phyloP scores from a whole-genome alignment of 2,113 vertebrate species.

The Micronycteris hirsuta region DNA sequence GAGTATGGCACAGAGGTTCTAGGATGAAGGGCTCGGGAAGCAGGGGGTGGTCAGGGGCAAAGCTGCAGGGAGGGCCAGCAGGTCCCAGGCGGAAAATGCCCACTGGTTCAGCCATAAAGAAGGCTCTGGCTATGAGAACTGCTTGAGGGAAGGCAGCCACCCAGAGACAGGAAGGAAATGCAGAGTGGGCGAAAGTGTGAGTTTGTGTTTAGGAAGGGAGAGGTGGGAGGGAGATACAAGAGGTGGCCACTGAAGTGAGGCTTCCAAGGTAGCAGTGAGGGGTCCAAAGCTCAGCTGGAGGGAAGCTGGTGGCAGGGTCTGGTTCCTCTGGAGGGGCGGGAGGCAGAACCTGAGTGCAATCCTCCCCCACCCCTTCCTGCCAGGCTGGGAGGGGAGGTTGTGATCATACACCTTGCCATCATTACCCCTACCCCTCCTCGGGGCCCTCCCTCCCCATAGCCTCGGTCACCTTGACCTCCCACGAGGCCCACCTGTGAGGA shows the following conservation, averaged over 20 bases:
- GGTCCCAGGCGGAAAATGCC: not conserved
- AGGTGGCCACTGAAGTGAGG: not conserved
- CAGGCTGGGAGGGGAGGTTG: not conserved
- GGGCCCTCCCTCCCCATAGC: not conserved
- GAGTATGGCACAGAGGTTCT: not conserved
- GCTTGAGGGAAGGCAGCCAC: not conserved
- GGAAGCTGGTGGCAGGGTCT: not conserved
- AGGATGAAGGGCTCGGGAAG: not conserved
- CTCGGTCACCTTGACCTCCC: not conserved
- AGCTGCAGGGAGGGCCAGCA: not conserved
- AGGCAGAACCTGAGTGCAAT: not conserved
- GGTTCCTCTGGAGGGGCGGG: not conserved
- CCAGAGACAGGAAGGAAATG: not conserved
- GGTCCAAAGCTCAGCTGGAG: not conserved
- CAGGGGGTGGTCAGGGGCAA: not conserved
- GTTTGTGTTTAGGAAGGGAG: not conserved
- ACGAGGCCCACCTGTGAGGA: constrained; percentile 90
- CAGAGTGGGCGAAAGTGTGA: not conserved
- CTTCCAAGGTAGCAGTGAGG: not conserved
- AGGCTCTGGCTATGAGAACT: not conserved
- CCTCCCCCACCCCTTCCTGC: too few relatives aligned
- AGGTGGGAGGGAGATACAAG: not conserved
- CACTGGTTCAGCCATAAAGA: not conserved
- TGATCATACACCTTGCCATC: not conserved
- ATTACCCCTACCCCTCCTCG: too few relatives aligned